Evolutionary conservation across 2,888 invertebrate genomes (phyloP), one percentile per base, ranked within the genome.

Genomic region (Abrostola triplasia): DNA sequence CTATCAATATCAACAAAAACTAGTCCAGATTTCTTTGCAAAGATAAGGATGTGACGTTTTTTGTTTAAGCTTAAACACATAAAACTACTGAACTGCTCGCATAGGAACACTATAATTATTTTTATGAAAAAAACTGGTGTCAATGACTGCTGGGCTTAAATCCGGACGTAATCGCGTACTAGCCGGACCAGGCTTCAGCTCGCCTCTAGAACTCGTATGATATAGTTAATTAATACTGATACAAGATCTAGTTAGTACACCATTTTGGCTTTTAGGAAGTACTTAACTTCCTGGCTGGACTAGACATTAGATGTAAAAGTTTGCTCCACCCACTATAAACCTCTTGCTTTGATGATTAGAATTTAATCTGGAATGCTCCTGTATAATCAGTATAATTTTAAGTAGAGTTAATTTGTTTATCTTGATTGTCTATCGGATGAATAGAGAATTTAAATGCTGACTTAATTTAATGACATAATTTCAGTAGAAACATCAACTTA

Each of bases 191-290:
- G 73, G 56, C 42, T 53, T 7, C 37, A 59, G 58, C 64, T 36
- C 65, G 50, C 78, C 63, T 70, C 52, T 55, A 53, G 12, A 74
- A 77, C 75, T 57, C 9, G 64, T 63, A 35, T 50, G 35, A 59
- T 56, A 40, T 10, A 56, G 36, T 13, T 36, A 73, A 59, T 55
- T 44, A 62, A 44, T 49, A 49, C 47, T 36, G 24, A 52, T 58
- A 63, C 47, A 44, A 51, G 48, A 52, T 73, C 57, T 58, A 55
- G 24, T 49, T 59, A 38, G 35, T 24, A 10, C 35, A 55, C 50
- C 9, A 54, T 55, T 54, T 11, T 38, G 36, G 8, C 12, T 42
- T 48, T 38, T 47, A 50, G 47, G 56, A 73, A 71, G 13, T 36
- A 36, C n/a, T 41, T 9, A 40, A 36, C 53, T 61, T 73, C 49